Base-by-base conservation (phyloP, 2,797 vertebrate genomes). In the Cottoperca gobio region DNA sequence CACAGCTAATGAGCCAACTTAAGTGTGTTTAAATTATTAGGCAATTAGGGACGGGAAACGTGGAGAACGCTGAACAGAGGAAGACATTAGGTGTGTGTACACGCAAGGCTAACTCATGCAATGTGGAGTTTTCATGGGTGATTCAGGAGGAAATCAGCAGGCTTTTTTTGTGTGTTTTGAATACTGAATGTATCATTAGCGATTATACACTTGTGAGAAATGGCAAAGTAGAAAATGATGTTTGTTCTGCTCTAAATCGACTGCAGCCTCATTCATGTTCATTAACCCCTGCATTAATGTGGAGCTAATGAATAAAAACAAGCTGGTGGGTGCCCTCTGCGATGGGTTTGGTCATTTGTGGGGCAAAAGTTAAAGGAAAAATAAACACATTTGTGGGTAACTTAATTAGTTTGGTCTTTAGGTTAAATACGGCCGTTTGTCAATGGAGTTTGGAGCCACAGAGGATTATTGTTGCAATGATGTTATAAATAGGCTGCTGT, bases 21-120 rank as follows among this genome's bases (percentile, higher is more conserved):
- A 91, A 92, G 88, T 90, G 91, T 85, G 83, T 91, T 90, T 83
- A 92, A 92, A 93, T 94, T 91, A 95, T 95, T 93, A 92, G 88
- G 82, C 87, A 93, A 93, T 95, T 93, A 91, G 86, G 80, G 86
- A 93, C 76, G 65, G 91, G 93, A 95, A 94, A 94, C 92, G 87
- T 89, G 91, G 82, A 86, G 79, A 90, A 77, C 49, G 48, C 77
- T 68, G 85, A 81, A 85, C 86, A 88, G 87, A 91, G 91, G 91
- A 92, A 92, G 86, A 87, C 86, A 86, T 89, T 78, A 84, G 79
- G 33, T 68, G 71, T 83, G 79, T 79, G 79, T 82, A 76, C 73
- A 73, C 2, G 13, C 61, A 57, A 12, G 4, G 68, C 65, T 71
- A 72, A 87, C 76, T 76, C 17, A 2, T 60, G 86, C 84, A 84